Evolutionary conservation across 2,888 invertebrate species (phyloP).

Genomic region (Dorcus parallelipipedus): DNA sequence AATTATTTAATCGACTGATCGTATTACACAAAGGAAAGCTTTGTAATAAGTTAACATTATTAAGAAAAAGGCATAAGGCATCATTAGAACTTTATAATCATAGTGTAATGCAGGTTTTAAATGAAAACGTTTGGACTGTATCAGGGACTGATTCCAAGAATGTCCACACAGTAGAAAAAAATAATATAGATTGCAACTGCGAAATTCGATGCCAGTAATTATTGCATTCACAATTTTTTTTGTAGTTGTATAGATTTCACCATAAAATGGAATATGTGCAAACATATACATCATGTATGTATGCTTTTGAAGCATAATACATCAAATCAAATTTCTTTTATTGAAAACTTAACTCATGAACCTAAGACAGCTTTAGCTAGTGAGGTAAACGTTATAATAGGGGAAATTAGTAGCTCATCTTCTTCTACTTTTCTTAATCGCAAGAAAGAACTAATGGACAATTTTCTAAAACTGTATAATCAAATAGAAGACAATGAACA

Average conservation of each 20-base stretch:
- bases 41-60: conserved; percentile 3
- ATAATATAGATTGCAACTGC: neutral
- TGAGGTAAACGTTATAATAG: too few relatives aligned
- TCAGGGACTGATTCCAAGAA: too few relatives aligned
- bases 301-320: conserved; percentile 1
- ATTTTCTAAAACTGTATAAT: too few relatives aligned
- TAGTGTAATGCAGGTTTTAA: too few relatives aligned
- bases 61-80: neutral
- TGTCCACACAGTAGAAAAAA: neutral
- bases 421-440: too few relatives aligned
- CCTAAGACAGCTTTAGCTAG: too few relatives aligned
- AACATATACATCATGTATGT: conserved; percentile 1
- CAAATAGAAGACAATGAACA: too few relatives aligned
- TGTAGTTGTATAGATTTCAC: conserved; percentile 11
- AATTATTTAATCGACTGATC: conserved; percentile 18
- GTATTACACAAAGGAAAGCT: conserved; percentile 15
- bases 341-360: too few relatives aligned
- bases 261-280: conserved; percentile 5
- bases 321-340: too few relatives aligned
- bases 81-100: conserved; percentile 8
- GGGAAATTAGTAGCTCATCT: too few relatives aligned
- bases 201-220: conserved; percentile 5
- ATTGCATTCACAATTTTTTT: conserved; percentile 11
- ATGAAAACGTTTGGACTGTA: too few relatives aligned
- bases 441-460: too few relatives aligned